phyloP scores from a whole-genome alignment of 2,113 vertebrate genomes.

The Pedionomus torquatus region DNA sequence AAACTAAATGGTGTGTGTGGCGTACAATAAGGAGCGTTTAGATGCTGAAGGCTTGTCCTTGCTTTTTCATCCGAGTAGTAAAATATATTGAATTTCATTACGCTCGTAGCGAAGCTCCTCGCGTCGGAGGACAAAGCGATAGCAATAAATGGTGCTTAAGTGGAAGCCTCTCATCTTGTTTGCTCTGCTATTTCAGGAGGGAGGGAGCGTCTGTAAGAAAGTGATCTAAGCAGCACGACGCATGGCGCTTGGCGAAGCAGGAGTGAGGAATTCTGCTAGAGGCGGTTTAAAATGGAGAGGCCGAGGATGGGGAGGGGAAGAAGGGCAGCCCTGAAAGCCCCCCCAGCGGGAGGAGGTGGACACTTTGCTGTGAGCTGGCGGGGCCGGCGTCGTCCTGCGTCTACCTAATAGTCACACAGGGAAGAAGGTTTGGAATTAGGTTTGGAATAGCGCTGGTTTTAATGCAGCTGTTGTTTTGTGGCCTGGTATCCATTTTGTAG shows the following conservation, averaged over 20 bases:
- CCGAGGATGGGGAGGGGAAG: not conserved
- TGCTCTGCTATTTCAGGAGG: not conserved
- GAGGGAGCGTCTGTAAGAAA: not conserved
- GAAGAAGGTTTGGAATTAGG: not conserved
- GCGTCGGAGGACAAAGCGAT: rapidly evolving
- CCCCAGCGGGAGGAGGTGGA: rapidly evolving
- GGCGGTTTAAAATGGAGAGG: not conserved
- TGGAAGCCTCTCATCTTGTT: not conserved
- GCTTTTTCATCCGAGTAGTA: not conserved
- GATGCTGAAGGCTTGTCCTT: not conserved
- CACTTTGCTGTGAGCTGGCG: not conserved
- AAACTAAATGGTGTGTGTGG: not conserved
- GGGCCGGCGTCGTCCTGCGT: not conserved
- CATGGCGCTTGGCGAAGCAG: not conserved
- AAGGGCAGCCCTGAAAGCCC: not conserved
- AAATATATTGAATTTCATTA: not conserved
- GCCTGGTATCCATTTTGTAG: not conserved
- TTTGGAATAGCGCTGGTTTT: not conserved
- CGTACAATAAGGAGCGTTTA: not conserved
- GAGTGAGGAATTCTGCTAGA: not conserved
- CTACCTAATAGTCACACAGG: not conserved
- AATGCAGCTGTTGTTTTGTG: not conserved
- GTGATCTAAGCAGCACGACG: rapidly evolving
- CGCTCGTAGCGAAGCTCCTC: not conserved
- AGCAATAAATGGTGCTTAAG: not conserved